Base-by-base conservation (phyloP, 37 sponge, comb jelly and placozoan species). In the Diacarnus erythraeanus region DNA sequence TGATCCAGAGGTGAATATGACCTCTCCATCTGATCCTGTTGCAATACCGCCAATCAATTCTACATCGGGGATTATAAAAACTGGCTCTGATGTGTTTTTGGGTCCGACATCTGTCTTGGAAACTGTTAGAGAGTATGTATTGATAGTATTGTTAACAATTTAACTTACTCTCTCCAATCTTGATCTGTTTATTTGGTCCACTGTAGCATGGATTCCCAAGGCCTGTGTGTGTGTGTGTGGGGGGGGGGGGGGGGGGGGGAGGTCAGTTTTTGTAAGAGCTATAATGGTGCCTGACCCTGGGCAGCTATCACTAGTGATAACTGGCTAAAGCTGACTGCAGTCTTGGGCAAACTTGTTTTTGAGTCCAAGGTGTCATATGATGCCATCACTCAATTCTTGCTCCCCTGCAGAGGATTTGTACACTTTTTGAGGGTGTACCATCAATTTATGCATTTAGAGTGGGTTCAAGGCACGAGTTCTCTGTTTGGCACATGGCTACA, bases 31-130 rank as follows among this genome's bases (percentile, higher is more conserved):
- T 1, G 60, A 40, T 1, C 77, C 61, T 9, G 38, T 60, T 57
- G 83, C 43, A 1, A 83, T 83, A 9, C 76, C 67, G 18, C 44
- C 57, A 12, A 42, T 31, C 3, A 37, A 25, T 44, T 83, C 76
- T 2, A 83, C 57, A 25, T 75, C 83, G 27, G 75, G 76, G 35
- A 83, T 74, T 4, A 40, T 4, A 23, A 71, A 35, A 21, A 71
- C 43, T 9, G 71, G 71, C 43, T 71, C 27, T 2, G 71, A 71
- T 1, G 71, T 71, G 1, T 71, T 27, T 43, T 35, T 21, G 4
- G 71, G 71, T n/a, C 57, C 57, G 42, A 54, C 47, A 56, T 27
- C 31, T n/a, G 64, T 6, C 8, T n/a, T n/a, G n/a, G n/a, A n/a
- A n/a, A n/a, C n/a, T n/a, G n/a, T n/a, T n/a, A n/a, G n/a, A n/a